Conservation (phyloP, 2,113 vertebrate genomes). For the Hoplias malabaricus region DNA sequence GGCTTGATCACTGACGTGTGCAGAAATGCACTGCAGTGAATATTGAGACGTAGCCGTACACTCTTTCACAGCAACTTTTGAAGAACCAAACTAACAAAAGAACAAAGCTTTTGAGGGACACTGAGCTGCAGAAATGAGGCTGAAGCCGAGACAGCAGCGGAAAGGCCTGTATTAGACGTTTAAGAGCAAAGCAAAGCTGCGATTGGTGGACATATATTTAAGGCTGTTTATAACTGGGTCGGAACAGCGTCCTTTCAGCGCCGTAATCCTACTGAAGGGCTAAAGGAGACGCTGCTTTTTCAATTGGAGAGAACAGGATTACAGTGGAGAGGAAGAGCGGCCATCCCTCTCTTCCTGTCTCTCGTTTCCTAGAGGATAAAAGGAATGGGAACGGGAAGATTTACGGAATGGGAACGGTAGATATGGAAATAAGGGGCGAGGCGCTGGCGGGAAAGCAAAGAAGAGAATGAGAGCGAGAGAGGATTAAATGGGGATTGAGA, state of each 20-base stretch:
- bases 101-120: neutral
- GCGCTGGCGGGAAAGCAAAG: neutral
- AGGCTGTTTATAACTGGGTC: neutral
- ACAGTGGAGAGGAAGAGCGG: constrained; percentile 8
- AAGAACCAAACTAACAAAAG: neutral
- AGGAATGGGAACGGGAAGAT: constrained; percentile 46
- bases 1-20: too few species aligned
- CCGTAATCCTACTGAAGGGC: neutral
- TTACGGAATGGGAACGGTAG: constrained; percentile 49
- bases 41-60: too few species aligned
- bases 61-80: too few species aligned
- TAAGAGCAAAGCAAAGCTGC: neutral
- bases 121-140: neutral
- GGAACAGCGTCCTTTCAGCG: neutral
- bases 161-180: too few species aligned
- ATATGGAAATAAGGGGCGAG: neutral
- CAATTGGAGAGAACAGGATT: constrained; percentile 18
- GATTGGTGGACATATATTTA: neutral
- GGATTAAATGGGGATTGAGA: neutral
- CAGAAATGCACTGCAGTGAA: too few species aligned
- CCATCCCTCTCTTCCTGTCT: constrained; percentile 9
- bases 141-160: neutral
- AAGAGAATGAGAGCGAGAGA: neutral
- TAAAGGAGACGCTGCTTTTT: neutral
- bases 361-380: neutral